Conservation (phyloP, 1,140 invertebrate genomes). For the Tetramorium alpestre region DNA sequence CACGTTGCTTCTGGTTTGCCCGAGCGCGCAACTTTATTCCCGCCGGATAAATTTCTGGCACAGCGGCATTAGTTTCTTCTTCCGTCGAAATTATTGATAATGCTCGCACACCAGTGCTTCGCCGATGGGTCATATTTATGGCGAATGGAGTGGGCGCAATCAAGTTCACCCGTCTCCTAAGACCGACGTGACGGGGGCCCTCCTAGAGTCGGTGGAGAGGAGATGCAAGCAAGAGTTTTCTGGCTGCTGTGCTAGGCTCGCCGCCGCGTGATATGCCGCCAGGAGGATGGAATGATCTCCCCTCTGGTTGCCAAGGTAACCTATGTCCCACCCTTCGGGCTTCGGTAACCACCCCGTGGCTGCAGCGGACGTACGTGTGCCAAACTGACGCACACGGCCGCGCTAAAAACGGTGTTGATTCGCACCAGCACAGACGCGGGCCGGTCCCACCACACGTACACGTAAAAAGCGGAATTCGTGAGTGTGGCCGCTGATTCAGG, state of each 20-base stretch:
- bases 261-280: conserved; percentile 79
- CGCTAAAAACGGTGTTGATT: conserved; percentile 61
- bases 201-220: conserved; percentile 57
- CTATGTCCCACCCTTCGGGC: conserved; percentile 81
- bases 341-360: conserved; percentile 67
- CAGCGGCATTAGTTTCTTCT: conserved; percentile 59
- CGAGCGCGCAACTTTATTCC: background rate
- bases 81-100: conserved; percentile 69
- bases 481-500: conserved; percentile 48
- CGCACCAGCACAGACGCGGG: conserved; percentile 27
- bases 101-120: conserved; percentile 59
- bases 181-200: conserved; percentile 20
- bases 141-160: conserved; percentile 61
- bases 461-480: conserved; percentile 38
- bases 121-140: conserved; percentile 73
- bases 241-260: conserved; percentile 70
- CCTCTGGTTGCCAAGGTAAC: conserved; percentile 84
- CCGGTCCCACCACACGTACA: background rate
- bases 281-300: conserved; percentile 84
- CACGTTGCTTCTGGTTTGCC: background rate
- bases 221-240: conserved; percentile 77
- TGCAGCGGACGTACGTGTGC: conserved; percentile 64
- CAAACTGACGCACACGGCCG: conserved; percentile 54
- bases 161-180: conserved; percentile 63
- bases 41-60: conserved; percentile 60